Conservation (phyloP, 2,888 invertebrate genomes). For the Camponotus fellah region DNA sequence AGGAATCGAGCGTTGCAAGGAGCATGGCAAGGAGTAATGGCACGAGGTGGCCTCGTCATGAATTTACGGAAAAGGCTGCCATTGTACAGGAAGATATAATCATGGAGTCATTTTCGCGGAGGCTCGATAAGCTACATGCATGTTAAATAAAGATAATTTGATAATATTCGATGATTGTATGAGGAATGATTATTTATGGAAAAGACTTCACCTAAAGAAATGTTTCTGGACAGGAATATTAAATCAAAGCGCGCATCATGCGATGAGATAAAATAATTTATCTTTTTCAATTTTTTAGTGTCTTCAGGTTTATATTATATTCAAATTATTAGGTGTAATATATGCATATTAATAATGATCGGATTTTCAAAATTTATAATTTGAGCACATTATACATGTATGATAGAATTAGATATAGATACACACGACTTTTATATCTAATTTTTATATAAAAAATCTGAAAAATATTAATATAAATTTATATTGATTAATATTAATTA, state of each 20-base stretch:
- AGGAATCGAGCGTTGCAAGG: constrained; percentile 38
- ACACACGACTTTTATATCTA: background rate
- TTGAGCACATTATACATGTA: background rate
- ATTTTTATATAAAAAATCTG: background rate
- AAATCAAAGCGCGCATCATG: background rate
- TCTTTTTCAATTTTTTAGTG: background rate
- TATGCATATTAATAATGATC: background rate
- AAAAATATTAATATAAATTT: background rate
- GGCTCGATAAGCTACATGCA: background rate
- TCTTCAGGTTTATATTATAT: background rate
- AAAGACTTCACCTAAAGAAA: background rate
- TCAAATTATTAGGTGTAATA: background rate
- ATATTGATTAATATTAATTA: no score
- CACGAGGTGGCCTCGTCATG: constrained; percentile 66
- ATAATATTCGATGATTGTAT: background rate
- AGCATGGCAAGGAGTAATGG: constrained; percentile 62
- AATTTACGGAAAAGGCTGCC: constrained; percentile 60
- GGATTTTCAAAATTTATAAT: background rate
- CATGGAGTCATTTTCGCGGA: background rate
- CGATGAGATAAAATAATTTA: background rate
- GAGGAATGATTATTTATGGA: background rate
- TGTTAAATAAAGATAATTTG: background rate
- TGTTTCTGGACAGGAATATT: background rate
- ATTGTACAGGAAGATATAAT: constrained; percentile 42
- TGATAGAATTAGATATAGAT: background rate